Percentiles rank a stretch among this genome's conserved stretches.
Conservation (phyloP, 2,797 vertebrate species). For the Limnodromus scolopaceus region DNA sequence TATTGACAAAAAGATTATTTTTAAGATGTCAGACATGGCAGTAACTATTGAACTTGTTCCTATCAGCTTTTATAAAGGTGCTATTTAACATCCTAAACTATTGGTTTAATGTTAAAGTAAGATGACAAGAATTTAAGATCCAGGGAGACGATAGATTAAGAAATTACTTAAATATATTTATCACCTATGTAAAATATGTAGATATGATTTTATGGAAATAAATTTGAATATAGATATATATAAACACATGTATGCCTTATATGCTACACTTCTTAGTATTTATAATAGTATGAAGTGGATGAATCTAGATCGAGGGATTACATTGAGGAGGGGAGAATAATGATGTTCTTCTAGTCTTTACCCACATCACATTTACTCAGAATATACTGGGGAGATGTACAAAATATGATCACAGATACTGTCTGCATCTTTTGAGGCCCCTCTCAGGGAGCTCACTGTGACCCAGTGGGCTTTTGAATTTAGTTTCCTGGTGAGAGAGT, state of each 20-base stretch:
- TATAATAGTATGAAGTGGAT: not conserved
- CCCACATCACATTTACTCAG: not conserved
- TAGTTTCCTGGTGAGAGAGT: not conserved
- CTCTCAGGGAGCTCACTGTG: not conserved
- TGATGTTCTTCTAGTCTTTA: not conserved
- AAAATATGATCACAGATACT: not conserved
- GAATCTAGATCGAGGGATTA: not conserved
- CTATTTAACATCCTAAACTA: slow-evolving; percentile 57
- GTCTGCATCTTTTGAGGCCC: not conserved
- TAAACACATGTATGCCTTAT: not conserved
- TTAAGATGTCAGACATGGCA: slow-evolving; percentile 11
- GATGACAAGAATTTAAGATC: not conserved
- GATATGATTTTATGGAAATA: not conserved
- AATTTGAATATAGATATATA: not conserved
- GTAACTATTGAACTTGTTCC: slow-evolving; percentile 42
- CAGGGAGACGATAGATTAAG: slow-evolving; percentile 36
- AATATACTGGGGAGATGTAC: not conserved
- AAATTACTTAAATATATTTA: not conserved
- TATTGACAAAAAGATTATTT: slow-evolving; percentile 56
- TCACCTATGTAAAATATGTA: not conserved
- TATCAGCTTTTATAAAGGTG: slow-evolving; percentile 55
- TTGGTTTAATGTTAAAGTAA: slow-evolving; percentile 53
- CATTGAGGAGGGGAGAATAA: not conserved
- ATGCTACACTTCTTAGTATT: not conserved
- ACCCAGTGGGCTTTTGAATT: not conserved